These are phyloP conservation scores for Trinectes maculatus DNA, from an alignment of 2,113 vertebrate genomes.

Conservation along the genomic window DNA sequence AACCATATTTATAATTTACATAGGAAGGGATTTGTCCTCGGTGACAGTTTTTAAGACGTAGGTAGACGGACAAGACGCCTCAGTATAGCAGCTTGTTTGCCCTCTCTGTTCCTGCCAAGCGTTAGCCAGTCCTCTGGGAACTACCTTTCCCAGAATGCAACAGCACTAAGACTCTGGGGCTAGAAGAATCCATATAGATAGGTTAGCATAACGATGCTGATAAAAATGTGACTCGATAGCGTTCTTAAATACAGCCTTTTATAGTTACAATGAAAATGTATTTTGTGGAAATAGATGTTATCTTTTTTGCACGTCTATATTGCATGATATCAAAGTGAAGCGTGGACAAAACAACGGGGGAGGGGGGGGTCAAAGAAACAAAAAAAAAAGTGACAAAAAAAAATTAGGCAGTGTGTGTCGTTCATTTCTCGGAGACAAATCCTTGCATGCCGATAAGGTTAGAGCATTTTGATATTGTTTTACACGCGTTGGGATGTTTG, in stretches of 20 bases:
- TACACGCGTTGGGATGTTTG: slow-evolving; percentile 65
- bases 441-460: slow-evolving; percentile 82
- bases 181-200: slow-evolving; percentile 74
- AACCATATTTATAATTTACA: slow-evolving; percentile 80
- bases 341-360: slow-evolving; percentile 71
- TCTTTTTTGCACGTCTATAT: slow-evolving; percentile 88
- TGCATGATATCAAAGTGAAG: slow-evolving; percentile 86
- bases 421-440: slow-evolving; percentile 78
- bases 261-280: slow-evolving; percentile 84
- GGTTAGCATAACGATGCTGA: slow-evolving; percentile 79
- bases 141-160: slow-evolving; percentile 73
- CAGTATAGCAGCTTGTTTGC: slow-evolving; percentile 67
- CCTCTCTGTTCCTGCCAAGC: slow-evolving; percentile 71
- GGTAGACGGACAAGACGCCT: slow-evolving; percentile 55
- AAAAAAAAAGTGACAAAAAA: slow-evolving; percentile 53
- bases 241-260: slow-evolving; percentile 86
- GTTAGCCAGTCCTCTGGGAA: slow-evolving; percentile 69
- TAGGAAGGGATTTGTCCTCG: slow-evolving; percentile 52
- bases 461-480: slow-evolving; percentile 78
- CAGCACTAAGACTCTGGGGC: slow-evolving; percentile 76
- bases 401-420: slow-evolving; percentile 76
- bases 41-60: slow-evolving; percentile 59
- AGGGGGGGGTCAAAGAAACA: slow-evolving; percentile 57
- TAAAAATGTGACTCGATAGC: slow-evolving; percentile 82
- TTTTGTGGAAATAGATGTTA: slow-evolving; percentile 88